Base-by-base conservation (phyloP, 2,888 invertebrate genomes). In the Enchytraeus crypticus region DNA sequence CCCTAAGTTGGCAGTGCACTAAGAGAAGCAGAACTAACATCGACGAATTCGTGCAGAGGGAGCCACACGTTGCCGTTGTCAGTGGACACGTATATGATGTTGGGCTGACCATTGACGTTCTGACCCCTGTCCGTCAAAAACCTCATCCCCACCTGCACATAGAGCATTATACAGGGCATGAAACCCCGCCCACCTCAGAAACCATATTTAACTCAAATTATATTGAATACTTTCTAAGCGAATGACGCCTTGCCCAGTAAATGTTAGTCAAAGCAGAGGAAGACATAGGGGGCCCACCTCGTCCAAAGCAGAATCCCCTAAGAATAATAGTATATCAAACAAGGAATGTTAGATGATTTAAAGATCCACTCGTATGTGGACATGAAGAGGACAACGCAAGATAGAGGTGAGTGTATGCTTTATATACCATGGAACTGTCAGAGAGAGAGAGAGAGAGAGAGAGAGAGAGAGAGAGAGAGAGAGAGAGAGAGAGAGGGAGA, bases 61-160 rank as follows among this genome's bases (percentile, higher is more conserved):
- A 64, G 65, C 79, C 79, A 79, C 11, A 69, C 66, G 32, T 63
- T 59, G 3, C 71, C 76, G 43, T 71, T 69, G 58, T 76, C 73
- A 5, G 74, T 72, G 3, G 78, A 77, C 49, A 79, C 72, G 63
- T 79, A 79, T 54, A 78, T 70, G 47, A 78, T 75, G 67, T 79
- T 78, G 38, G 77, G 77, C 63, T 77, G 74, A 43, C 75, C 70
- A 66, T 77, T 77, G 63, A 79, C 77, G 60, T 78, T 76, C 68
- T 79, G 78, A 3, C 79, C 79, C 53, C 78, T 63, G 32, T 77
- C 77, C 2, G 78, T 79, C 58, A 77, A 69, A 63, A 73, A 77
- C 29, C 69, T 59, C 54, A 64, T 64, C 30, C 67, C 65, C 8
- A 59, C 55, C 65, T 67, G 59, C n/a, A 54, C 5, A 53, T n/a